phyloP scores from a whole-genome alignment of 2,113 vertebrate species.

The Pogonocichla stellata region DNA sequence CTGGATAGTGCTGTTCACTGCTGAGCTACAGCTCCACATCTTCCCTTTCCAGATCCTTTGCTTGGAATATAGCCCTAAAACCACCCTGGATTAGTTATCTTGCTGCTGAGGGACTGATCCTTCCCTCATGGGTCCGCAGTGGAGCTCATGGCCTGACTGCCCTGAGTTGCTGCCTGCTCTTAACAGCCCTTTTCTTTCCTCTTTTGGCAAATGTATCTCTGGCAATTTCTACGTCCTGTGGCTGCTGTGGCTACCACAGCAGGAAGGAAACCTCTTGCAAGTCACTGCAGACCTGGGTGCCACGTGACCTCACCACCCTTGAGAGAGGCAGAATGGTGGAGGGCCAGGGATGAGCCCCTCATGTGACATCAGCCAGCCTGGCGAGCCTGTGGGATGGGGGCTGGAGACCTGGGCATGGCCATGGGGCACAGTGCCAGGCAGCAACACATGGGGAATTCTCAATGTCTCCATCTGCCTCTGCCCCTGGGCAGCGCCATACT shows the following conservation, averaged over 20 bases:
- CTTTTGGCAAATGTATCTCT: not conserved
- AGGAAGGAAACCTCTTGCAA: accelerated
- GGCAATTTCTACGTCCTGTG: accelerated
- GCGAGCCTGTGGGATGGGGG: not conserved
- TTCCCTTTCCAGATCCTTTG: not conserved
- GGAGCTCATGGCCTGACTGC: accelerated
- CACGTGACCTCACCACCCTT: accelerated
- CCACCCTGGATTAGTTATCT: not conserved
- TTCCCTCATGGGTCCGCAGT: accelerated
- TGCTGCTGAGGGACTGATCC: not conserved
- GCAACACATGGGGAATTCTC: not conserved
- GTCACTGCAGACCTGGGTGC: not conserved
- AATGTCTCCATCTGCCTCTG: not conserved
- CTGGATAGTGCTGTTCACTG: not conserved
- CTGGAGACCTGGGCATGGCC: not conserved
- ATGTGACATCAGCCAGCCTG: accelerated
- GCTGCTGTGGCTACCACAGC: not conserved
- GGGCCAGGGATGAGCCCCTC: not conserved
- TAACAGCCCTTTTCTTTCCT: not conserved
- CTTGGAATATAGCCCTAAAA: not conserved
- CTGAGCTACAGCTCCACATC: not conserved
- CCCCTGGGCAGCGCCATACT: not conserved
- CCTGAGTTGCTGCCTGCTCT: not conserved
- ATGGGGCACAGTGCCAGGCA: not conserved
- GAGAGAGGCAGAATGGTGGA: not conserved